phyloP scores from a whole-genome alignment of 37 sponge, comb jelly and placozoan species.

The Chondrilla cf. caribensis region DNA sequence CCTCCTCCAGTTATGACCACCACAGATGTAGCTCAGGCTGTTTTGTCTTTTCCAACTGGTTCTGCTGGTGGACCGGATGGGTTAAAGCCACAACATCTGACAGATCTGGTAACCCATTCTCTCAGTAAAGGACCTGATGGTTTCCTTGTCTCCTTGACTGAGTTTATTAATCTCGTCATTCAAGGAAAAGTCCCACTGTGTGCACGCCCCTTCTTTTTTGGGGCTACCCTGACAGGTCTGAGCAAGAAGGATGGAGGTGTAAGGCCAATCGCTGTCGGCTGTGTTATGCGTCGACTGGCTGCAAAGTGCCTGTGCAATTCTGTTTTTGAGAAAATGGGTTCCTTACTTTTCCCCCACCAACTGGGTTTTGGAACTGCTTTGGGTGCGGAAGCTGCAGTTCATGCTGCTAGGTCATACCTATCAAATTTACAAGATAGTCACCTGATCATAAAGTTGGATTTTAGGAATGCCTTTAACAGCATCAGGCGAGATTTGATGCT shows the following conservation, averaged over 20 bases:
- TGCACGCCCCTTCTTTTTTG: slow-evolving; percentile 17
- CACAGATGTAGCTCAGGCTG: slow-evolving; percentile 14
- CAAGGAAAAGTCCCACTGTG: background rate
- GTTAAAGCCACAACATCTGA: slow-evolving; percentile 13
- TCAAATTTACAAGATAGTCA: background rate
- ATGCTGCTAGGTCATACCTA: slow-evolving; percentile 16
- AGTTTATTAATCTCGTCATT: background rate
- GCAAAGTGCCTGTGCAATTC: background rate
- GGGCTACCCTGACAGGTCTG: slow-evolving; percentile 14
- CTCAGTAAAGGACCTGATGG: background rate
- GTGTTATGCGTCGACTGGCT: background rate
- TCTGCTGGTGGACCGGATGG: slow-evolving; percentile 17
- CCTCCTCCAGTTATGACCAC: slow-evolving; percentile 14
- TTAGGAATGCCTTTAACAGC: slow-evolving; percentile 33
- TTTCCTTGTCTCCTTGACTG: background rate
- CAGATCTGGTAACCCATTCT: slow-evolving; percentile 9
- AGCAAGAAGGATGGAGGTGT: slow-evolving; percentile 15
- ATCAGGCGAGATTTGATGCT: slow-evolving; percentile 12
- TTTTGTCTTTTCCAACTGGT: slow-evolving; percentile 13
- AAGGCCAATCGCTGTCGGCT: slow-evolving; percentile 17
- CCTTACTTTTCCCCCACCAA: background rate
- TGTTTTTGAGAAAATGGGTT: background rate
- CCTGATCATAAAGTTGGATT: slow-evolving; percentile 24
- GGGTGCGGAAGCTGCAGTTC: slow-evolving; percentile 28
- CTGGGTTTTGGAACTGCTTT: slow-evolving; percentile 28